Percentiles rank a stretch among this genome's conserved stretches.
Evolutionary conservation across 2,888 invertebrate species (phyloP).

Genomic region (Protophormia terraenovae): DNA sequence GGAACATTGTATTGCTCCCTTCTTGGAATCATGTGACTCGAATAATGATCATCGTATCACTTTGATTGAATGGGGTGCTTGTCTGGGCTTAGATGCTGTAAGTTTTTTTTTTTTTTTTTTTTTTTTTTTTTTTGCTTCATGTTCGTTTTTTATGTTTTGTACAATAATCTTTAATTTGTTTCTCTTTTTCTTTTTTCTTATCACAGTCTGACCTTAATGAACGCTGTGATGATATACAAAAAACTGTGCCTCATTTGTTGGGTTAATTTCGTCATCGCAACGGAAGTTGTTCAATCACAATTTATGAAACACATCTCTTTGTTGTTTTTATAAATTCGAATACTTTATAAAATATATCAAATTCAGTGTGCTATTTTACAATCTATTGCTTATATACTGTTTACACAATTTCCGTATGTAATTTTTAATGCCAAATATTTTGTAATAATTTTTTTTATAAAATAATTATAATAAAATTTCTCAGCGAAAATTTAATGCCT

Average conservation of each 20-base stretch:
- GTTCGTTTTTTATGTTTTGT: neutral
- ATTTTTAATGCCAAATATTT: conserved; percentile 61
- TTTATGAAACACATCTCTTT: conserved; percentile 33
- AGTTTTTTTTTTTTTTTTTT: conserved; percentile 37
- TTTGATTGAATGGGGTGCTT: conserved; percentile 95
- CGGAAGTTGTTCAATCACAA: conserved; percentile 59
- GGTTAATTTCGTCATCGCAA: conserved; percentile 71
- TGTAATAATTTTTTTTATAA: conserved; percentile 38
- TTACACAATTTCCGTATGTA: conserved; percentile 12
- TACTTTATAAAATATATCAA: conserved; percentile 12
- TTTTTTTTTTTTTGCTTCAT: neutral
- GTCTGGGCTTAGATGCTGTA: conserved; percentile 92
- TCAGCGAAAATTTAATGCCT: no score
- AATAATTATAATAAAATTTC: conserved; percentile 21
- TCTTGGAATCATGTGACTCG: conserved; percentile 94
- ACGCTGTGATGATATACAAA: conserved; percentile 89
- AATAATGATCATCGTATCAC: conserved; percentile 95
- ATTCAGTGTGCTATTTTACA: conserved; percentile 7
- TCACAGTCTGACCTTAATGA: conserved; percentile 89
- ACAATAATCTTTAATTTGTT: conserved; percentile 11
- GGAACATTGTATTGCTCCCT: conserved; percentile 98
- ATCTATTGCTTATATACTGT: neutral
- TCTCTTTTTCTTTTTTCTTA: conserved; percentile 67
- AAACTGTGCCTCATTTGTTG: conserved; percentile 79
- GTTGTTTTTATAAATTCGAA: neutral